Percentiles rank a stretch among this genome's conserved stretches.
Conservation (phyloP, 2,797 vertebrate genomes). For the Coregonus suidteri region DNA sequence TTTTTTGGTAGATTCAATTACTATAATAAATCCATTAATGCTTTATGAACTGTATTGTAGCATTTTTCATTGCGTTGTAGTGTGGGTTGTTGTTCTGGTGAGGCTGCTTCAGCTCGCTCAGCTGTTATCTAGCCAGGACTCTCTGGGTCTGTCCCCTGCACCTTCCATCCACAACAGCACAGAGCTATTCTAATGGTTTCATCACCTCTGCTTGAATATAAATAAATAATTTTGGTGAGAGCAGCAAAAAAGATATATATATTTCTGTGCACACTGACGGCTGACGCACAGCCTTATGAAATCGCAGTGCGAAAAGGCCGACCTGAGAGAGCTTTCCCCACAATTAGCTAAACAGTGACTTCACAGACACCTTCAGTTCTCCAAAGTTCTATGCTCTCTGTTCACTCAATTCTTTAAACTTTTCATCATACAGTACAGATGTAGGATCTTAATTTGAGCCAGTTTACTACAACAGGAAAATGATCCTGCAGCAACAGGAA, state of each 20-base stretch:
- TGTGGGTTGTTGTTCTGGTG: not conserved
- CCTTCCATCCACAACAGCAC: slow-evolving; percentile 10
- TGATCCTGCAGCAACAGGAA: too few relatives aligned
- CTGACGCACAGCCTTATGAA: slow-evolving; percentile 58
- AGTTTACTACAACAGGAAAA: too few relatives aligned
- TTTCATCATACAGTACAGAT: not conserved
- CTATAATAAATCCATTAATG: not conserved
- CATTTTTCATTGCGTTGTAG: not conserved
- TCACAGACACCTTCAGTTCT: slow-evolving; percentile 18
- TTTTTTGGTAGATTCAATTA: not conserved
- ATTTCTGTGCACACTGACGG: slow-evolving; percentile 53
- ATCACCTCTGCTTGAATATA: slow-evolving; percentile 50
- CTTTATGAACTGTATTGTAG: not conserved
- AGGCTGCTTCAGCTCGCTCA: not conserved
- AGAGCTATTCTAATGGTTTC: slow-evolving; percentile 54
- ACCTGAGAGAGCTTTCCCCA: slow-evolving; percentile 41
- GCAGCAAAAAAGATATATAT: slow-evolving; percentile 35
- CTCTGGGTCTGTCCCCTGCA: slow-evolving; percentile 22
- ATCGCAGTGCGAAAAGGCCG: slow-evolving; percentile 55
- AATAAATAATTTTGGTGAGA: slow-evolving; percentile 68
- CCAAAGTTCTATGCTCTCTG: not conserved
- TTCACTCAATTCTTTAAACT: slow-evolving; percentile 28
- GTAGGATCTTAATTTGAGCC: too few relatives aligned
- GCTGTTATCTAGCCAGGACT: not conserved
- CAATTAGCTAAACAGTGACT: slow-evolving; percentile 23